A percentile compares a stretch with the other conserved stretches of the same genome.
phyloP scores from a whole-genome alignment of 2,888 invertebrate species.

The Trachelus iudaicus region DNA sequence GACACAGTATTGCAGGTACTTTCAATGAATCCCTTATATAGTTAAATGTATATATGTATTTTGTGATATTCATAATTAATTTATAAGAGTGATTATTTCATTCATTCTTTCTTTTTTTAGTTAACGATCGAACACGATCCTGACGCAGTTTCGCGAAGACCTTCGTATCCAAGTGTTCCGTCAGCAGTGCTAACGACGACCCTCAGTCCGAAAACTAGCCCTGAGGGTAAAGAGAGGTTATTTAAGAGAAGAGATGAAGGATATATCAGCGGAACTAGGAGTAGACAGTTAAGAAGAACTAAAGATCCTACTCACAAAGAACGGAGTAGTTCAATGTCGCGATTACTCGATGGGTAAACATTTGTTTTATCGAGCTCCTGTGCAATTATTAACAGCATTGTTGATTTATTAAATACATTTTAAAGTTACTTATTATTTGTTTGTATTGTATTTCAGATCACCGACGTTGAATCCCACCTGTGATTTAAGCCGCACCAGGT shows the following conservation, averaged over 20 bases:
- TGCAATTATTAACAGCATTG: conserved; percentile 2
- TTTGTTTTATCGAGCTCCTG: conserved; percentile 3
- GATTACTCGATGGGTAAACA: conserved; percentile 79
- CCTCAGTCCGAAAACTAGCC: conserved; percentile 55
- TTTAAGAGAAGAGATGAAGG: conserved; percentile 72
- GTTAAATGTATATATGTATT: background rate
- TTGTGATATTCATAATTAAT: background rate
- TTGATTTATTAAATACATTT: background rate
- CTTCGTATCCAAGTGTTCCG: conserved; percentile 63
- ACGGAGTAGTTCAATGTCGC: conserved; percentile 87
- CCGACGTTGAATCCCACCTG: conserved; percentile 66
- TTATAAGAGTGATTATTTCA: background rate
- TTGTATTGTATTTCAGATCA: conserved; percentile 49
- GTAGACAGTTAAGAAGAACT: conserved; percentile 71
- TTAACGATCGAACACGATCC: conserved; percentile 92
- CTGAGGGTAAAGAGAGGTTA: conserved; percentile 67
- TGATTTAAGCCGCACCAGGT: conserved; percentile 87
- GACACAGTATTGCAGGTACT: conserved; percentile 80
- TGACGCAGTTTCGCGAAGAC: conserved; percentile 73
- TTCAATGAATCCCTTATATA: background rate
- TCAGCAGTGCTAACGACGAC: conserved; percentile 65
- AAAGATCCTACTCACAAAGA: conserved; percentile 77
- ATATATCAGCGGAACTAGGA: conserved; percentile 73
- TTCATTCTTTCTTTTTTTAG: conserved; percentile 61
- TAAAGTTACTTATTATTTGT: background rate